Evolutionary conservation across 2,888 invertebrate species (phyloP), one percentile per base, ranked within the genome.

Genomic region (Erannis defoliaria): DNA sequence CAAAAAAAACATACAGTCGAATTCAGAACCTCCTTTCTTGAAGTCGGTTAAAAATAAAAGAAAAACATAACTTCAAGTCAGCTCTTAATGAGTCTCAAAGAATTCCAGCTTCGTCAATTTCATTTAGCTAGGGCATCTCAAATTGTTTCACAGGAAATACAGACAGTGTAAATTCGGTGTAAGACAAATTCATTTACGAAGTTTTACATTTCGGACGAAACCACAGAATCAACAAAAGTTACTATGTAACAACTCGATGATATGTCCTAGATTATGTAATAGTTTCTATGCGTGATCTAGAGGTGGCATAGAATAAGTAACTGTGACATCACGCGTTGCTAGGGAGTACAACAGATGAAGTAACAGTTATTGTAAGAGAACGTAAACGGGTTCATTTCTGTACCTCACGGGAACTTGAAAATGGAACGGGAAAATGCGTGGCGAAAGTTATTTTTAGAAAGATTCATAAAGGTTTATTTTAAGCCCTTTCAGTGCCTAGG

Each of bases 51-150:
- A 50, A 58, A 65, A 56, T 46, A 45, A 54, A 62, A 48, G 49
- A 51, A 59, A 63, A 68, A 51, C 64, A 58, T 65, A 64, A 68
- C 43, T 68, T 56, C 53, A 31, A 49, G 55, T 49, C 48, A 54
- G 51, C 62, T 79, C 75, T 77, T 77, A 77, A 82, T 72, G 72
- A 81, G 73, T 74, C 74, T 76, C 79, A 73, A 68, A 70, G 75
- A 78, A 76, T 77, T 70, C 71, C 70, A 75, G 69, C 75, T 80
- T 78, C 73, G 77, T 79, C 84, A 86, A 80, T 89, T 88, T 87
- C 80, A 89, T 88, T 88, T 84, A 77, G 82, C 43, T 77, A 72
- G 76, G 83, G 80, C 79, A 81, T 82, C 75, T 82, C 83, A 85
- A 88, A 89, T 87, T 86, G 85, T 80, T 73, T 65, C 46, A 21